Percentiles rank a stretch among this genome's conserved stretches.
These are phyloP conservation scores for Amphimallon solstitiale DNA, from an alignment of 2,888 invertebrate genomes.

Conservation along the genomic window DNA sequence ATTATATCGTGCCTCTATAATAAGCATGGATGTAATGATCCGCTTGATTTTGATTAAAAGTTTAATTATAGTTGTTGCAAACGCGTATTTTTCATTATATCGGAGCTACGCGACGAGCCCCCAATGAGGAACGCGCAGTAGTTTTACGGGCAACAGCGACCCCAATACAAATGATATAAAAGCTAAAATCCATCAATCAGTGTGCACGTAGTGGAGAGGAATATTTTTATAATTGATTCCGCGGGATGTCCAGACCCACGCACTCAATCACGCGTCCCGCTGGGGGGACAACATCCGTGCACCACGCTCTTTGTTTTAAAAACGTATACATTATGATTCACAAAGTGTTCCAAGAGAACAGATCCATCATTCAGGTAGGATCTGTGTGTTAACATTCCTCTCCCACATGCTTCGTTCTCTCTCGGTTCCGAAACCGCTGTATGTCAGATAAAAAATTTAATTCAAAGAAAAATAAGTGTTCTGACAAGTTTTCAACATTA, in stretches of 20 bases:
- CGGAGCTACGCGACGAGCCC: constrained; percentile 9
- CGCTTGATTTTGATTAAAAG: constrained; percentile 30
- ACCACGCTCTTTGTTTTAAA: constrained; percentile 54
- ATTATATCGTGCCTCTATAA: constrained; percentile 18
- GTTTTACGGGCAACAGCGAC: not conserved
- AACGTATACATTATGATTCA: constrained; percentile 49
- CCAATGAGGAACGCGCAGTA: not conserved
- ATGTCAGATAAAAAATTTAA: not conserved
- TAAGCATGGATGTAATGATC: constrained; percentile 18
- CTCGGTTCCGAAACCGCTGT: constrained; percentile 30
- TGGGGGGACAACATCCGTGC: constrained; percentile 55
- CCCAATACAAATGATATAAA: constrained; percentile 39
- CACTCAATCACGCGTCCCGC: constrained; percentile 57
- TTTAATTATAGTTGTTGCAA: constrained; percentile 29
- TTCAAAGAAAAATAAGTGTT: not conserved
- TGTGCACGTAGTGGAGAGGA: constrained; percentile 26
- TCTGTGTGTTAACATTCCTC: constrained; percentile 52
- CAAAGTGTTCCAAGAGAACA: constrained; percentile 51
- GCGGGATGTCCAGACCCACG: constrained; percentile 56
- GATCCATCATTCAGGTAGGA: constrained; percentile 56
- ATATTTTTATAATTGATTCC: constrained; percentile 55
- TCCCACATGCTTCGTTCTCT: constrained; percentile 45
- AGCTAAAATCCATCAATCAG: constrained; percentile 47
- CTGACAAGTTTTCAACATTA: too few species aligned
- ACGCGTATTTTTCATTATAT: constrained; percentile 31